Percentiles rank a stretch among this genome's conserved stretches.
phyloP scores from a whole-genome alignment of 2,113 vertebrate species.

The Picathartes gymnocephalus region DNA sequence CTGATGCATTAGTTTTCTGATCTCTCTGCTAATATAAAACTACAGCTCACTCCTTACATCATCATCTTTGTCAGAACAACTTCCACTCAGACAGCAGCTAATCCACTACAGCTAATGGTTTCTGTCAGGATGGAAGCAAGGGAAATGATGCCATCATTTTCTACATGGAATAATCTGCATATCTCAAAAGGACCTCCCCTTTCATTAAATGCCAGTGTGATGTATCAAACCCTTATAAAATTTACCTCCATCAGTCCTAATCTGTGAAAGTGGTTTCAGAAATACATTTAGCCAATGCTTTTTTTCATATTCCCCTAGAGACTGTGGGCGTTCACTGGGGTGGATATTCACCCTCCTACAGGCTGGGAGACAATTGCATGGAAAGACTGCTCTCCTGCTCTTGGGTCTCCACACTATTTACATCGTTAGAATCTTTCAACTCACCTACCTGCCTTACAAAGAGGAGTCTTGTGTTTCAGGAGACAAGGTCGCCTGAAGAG shows the following conservation, averaged over 20 bases:
- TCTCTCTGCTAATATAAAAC: conserved; percentile 2
- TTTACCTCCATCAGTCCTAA: not conserved
- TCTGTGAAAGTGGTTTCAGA: accelerated
- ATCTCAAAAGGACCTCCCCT: not conserved
- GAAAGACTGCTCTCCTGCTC: not conserved
- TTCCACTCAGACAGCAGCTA: not conserved
- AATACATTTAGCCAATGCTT: not conserved
- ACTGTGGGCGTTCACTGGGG: accelerated
- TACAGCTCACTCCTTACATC: not conserved
- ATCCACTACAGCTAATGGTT: not conserved
- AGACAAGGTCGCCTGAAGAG: not conserved
- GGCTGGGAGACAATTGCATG: not conserved
- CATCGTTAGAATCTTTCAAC: not conserved
- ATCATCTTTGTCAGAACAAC: not conserved
- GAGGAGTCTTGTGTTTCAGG: not conserved
- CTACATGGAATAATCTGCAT: not conserved
- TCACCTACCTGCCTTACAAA: not conserved
- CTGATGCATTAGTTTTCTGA: not conserved
- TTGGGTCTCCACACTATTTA: not conserved
- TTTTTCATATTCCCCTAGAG: not conserved
- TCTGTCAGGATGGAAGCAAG: conserved; percentile 7
- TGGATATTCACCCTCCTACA: not conserved
- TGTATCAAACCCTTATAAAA: not conserved
- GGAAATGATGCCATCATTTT: not conserved
- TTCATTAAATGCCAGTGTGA: not conserved